A percentile compares a stretch with the other conserved stretches of the same genome.
Conservation (phyloP, 2,888 invertebrate genomes). For the Hetaerina titia region DNA sequence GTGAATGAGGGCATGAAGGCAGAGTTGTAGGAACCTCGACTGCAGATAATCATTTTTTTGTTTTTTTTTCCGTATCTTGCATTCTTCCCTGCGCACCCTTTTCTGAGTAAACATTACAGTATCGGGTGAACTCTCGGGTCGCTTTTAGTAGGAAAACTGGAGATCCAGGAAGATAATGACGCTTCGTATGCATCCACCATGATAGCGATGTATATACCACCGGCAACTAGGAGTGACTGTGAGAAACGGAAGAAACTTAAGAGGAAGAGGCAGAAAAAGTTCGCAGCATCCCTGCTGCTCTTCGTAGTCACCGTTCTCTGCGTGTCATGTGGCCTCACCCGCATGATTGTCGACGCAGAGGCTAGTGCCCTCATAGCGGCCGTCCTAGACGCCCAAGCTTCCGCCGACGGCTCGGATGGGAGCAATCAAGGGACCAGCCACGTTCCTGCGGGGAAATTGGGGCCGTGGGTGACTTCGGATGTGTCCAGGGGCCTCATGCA, state of each 20-base stretch:
- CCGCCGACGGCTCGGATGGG: neutral
- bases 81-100: neutral
- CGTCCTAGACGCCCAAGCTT: conserved; percentile 48
- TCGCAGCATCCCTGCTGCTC: conserved; percentile 16
- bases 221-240: conserved; percentile 45
- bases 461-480: conserved; percentile 55
- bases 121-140: neutral
- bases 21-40: neutral
- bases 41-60: neutral
- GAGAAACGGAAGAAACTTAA: conserved; percentile 34
- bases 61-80: neutral
- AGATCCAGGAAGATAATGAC: neutral
- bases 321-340: conserved; percentile 40
- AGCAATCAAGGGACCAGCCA: conserved; percentile 50
- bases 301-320: conserved; percentile 37
- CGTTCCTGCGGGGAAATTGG: conserved; percentile 45
- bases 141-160: neutral
- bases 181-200: conserved; percentile 18
- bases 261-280: conserved; percentile 50
- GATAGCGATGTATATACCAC: conserved; percentile 45
- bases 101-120: neutral
- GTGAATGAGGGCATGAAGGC: neutral
- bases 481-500: conserved; percentile 51
- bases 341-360: conserved; percentile 35
- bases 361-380: conserved; percentile 56